These are phyloP conservation scores for Paramormyrops kingsleyae DNA, from an alignment of 2,113 vertebrate species.

Conservation along the genomic window DNA sequence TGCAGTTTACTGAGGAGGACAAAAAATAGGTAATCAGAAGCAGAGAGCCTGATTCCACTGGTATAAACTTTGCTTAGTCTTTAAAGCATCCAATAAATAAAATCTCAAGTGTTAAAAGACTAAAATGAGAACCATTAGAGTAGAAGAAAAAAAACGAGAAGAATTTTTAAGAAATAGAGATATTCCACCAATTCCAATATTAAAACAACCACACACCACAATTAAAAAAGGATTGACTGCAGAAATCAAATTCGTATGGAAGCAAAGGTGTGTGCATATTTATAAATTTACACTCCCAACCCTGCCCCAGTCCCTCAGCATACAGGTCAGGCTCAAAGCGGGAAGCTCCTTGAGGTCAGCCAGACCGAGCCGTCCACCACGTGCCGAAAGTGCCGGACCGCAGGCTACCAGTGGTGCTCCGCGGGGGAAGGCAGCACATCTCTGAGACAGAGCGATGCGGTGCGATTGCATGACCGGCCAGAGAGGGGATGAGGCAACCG, in stretches of 20 bases:
- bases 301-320: conserved; percentile 81
- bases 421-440: conserved; percentile 81
- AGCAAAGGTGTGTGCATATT: background rate
- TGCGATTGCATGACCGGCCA: background rate
- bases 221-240: background rate
- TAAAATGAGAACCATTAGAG: background rate
- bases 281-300: conserved; percentile 61
- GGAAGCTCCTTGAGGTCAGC: conserved; percentile 64
- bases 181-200: conserved; percentile 56
- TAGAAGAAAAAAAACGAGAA: background rate
- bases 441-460: conserved; percentile 43
- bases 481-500: background rate
- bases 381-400: conserved; percentile 78
- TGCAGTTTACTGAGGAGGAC: conserved; percentile 64
- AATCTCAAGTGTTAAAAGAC: background rate
- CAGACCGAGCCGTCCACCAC: conserved; percentile 68
- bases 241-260: background rate
- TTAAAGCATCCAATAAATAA: background rate
- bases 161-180: conserved; percentile 55
- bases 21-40: background rate
- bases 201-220: conserved; percentile 2
- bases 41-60: background rate
- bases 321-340: conserved; percentile 79
- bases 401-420: conserved; percentile 80
- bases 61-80: background rate